These are phyloP conservation scores for Halichoerus grypus DNA, from an alignment of 2,113 vertebrate genomes.

Conservation along the genomic window DNA sequence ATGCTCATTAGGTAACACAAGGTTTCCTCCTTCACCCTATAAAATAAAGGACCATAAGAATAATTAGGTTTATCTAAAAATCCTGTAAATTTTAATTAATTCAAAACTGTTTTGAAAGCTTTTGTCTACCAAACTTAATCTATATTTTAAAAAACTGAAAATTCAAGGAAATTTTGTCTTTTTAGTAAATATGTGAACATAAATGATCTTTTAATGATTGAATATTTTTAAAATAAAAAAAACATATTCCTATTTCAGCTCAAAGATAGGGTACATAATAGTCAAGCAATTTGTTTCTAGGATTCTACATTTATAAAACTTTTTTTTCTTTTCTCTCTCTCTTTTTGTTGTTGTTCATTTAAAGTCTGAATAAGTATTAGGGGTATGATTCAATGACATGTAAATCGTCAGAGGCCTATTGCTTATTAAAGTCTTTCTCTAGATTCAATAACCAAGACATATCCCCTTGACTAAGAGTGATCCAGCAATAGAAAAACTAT, in stretches of 20 bases:
- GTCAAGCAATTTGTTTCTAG: not conserved
- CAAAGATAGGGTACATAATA: not conserved
- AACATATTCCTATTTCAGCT: not conserved
- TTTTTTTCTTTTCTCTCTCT: not conserved
- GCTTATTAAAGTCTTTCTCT: not conserved
- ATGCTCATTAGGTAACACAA: not conserved
- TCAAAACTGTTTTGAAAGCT: not conserved
- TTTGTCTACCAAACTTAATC: not conserved
- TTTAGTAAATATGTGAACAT: not conserved
- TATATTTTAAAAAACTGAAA: not conserved
- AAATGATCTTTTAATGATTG: not conserved
- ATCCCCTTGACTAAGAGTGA: not conserved
- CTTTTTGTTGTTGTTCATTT: not conserved
- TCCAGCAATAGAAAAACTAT: not conserved
- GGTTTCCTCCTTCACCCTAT: not conserved
- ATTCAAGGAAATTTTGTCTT: not conserved
- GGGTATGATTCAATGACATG: not conserved
- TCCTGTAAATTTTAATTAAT: not conserved
- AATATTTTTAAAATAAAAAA: conserved; percentile 9
- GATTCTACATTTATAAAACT: not conserved
- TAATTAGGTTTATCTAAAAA: not conserved
- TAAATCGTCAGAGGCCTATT: not conserved
- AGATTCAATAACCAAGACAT: not conserved
- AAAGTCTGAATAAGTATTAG: not conserved
- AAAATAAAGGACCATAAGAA: not conserved